These are phyloP conservation scores for Smithornis capensis DNA, from an alignment of 2,113 vertebrate genomes.

Conservation along the genomic window DNA sequence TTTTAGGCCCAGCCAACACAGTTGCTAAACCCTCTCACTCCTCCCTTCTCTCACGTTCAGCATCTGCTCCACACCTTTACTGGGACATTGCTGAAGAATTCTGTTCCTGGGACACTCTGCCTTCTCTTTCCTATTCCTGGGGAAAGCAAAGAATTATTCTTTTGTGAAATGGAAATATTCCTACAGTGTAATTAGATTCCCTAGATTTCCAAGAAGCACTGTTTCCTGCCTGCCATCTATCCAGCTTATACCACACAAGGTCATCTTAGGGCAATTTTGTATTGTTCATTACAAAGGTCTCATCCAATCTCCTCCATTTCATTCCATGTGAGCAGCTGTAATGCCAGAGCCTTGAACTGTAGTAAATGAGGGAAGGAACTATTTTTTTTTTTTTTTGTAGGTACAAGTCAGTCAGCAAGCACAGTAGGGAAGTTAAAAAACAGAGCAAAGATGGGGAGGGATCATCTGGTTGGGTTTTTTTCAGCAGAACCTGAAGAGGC, in stretches of 20 bases:
- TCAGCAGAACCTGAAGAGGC: background rate
- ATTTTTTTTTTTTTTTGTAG: background rate
- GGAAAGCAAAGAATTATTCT: background rate
- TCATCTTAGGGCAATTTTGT: accelerated
- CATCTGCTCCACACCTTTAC: background rate
- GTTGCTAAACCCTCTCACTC: background rate
- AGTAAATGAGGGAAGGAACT: background rate
- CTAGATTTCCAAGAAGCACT: background rate
- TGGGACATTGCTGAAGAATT: background rate
- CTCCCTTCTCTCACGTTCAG: background rate
- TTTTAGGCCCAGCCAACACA: background rate
- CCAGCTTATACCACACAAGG: background rate
- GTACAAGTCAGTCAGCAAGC: background rate
- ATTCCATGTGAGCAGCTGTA: accelerated
- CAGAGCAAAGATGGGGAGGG: background rate
- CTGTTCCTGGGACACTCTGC: background rate
- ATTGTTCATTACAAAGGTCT: background rate
- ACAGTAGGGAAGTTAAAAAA: background rate
- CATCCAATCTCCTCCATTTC: background rate
- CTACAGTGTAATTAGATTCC: background rate
- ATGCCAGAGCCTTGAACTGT: background rate
- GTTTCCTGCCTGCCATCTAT: background rate
- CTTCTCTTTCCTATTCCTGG: background rate
- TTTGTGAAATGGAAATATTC: background rate
- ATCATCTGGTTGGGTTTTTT: background rate